Evolutionary conservation across 2,888 invertebrate genomes (phyloP).

Genomic region (Petrolisthes cinctipes): DNA sequence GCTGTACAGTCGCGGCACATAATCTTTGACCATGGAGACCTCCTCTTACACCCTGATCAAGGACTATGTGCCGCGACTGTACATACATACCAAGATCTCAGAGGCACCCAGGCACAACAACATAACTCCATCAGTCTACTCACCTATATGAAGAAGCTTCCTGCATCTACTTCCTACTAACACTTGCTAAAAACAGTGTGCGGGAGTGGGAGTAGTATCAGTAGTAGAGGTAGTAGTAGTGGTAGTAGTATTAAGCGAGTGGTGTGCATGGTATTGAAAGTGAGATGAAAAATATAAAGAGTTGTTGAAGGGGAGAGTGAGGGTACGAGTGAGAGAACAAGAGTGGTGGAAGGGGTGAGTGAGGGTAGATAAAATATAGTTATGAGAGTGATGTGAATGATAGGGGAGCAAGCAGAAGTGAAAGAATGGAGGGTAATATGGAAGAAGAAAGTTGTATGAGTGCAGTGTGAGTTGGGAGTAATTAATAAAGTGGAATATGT

Average conservation of each 20-base stretch:
- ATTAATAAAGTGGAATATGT: not conserved
- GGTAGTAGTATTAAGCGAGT: not conserved
- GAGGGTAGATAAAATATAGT: not conserved
- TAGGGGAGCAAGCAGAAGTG: not conserved
- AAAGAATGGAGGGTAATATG: not conserved
- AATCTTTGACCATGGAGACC: too few species aligned
- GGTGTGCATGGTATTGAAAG: too few species aligned
- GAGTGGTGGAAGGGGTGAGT: not conserved
- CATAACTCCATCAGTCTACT: too few species aligned
- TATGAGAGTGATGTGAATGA: not conserved
- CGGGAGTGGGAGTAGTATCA: not conserved
- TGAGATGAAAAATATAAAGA: too few species aligned
- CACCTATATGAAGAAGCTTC: too few species aligned
- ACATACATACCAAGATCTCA: too few species aligned
- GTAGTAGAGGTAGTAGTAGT: not conserved
- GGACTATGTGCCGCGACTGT: too few species aligned
- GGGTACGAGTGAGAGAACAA: not conserved
- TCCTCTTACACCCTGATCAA: too few species aligned
- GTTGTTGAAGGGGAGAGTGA: not conserved
- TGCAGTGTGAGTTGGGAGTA: not conserved
- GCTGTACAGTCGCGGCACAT: too few species aligned
- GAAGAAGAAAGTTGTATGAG: not conserved
- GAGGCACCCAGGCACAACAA: too few species aligned
- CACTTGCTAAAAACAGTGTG: too few species aligned
- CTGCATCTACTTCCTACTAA: too few species aligned